Base-by-base conservation (phyloP, 2,888 invertebrate species). In the Pandemis heparana region DNA sequence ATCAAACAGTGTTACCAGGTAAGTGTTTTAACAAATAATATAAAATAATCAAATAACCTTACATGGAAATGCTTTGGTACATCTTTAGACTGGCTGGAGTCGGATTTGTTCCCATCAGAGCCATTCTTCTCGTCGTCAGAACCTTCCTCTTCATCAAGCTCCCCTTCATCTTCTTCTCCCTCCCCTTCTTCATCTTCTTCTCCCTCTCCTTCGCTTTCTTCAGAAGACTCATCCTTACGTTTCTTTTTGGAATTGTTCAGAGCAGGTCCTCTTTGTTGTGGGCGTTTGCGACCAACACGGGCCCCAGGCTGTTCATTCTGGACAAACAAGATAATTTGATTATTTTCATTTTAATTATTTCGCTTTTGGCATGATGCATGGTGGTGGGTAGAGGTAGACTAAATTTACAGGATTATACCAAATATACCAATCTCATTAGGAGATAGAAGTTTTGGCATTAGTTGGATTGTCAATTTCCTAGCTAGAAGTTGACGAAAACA, bases 1-100 rank as follows among this genome's bases (percentile, higher is more conserved):
- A n/a, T n/a, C n/a, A n/a, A n/a, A n/a, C n/a, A 6, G 14, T n/a
- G n/a, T 48, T 48, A 48, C 14, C 5, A 48, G 48, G 6, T 48
- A 14, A 14, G 7, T 48, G 12, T 48, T 48, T 48, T n/a, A 6
- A 48, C n/a, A 48, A 66, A n/a, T 46, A n/a, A 59, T 39, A 43
- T 59, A 8, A 16, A 56, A 62, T 18, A 70, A 70, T 59, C 64
- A 80, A 8, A 10, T 38, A 12, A 18, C 43, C 92, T 88, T 83
- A 94, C 95, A 88, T 95, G 95, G 86, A 94, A 95, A 88, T 95
- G 93, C 87, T 95, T 95, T 88, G 95, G 95, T 89, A 95, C 87
- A 87, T 95, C 94, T 86, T 95, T 95, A 78, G 94, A 94, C 81
- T 95, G 94, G 83, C 95, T 95, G 77, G 95, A 95, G 79, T 95